Conservation (phyloP, 2,113 vertebrate species). For the Struthio camelus region DNA sequence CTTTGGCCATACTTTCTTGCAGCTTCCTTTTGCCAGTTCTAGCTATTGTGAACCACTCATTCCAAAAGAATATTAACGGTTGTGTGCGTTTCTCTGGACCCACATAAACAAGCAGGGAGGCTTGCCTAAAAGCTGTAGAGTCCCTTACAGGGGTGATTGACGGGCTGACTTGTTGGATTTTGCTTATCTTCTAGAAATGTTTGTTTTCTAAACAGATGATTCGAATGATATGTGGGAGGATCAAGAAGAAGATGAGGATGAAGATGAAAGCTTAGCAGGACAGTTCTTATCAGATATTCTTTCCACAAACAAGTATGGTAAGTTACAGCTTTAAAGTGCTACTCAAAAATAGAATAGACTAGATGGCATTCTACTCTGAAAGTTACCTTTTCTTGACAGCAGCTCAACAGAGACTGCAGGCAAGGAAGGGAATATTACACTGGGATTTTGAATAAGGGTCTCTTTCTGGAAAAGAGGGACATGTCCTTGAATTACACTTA, state of each 20-base stretch:
- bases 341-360: not conserved
- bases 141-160: fast-evolving
- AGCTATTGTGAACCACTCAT: not conserved
- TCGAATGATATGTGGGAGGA: constrained; percentile 97
- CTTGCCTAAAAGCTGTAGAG: not conserved
- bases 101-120: not conserved
- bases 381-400: not conserved
- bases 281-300: constrained; percentile 96
- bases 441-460: not conserved
- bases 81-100: not conserved
- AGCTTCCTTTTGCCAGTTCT: not conserved
- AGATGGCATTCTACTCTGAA: not conserved
- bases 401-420: not conserved
- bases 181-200: not conserved
- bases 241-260: constrained; percentile 86
- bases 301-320: constrained; percentile 95
- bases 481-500: not conserved
- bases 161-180: not conserved
- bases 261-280: constrained; percentile 90
- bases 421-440: not conserved
- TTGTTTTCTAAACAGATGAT: constrained; percentile 76
- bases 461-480: not conserved
- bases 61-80: not conserved
- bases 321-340: constrained; percentile 17
- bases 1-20: fast-evolving